phyloP scores from a whole-genome alignment of 2,113 vertebrate genomes.

The Sakesphorus luctuosus region DNA sequence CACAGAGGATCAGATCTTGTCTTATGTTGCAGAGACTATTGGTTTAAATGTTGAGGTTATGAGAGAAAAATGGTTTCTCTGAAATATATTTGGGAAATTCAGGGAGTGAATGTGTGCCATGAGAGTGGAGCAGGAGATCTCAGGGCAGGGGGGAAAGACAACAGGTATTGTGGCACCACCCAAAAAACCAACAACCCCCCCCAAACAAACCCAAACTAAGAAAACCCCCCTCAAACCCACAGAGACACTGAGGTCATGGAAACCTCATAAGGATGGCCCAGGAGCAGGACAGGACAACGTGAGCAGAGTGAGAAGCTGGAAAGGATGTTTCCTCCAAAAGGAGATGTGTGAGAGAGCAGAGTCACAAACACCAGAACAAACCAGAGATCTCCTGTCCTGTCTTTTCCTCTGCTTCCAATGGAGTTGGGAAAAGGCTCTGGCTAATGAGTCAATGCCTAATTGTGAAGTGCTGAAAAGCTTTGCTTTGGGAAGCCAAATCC shows the following conservation, averaged over 20 bases:
- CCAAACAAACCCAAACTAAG: neutral
- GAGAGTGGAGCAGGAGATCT: neutral
- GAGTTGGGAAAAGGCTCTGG: neutral
- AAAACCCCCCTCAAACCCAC: neutral
- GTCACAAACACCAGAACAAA: fast-evolving
- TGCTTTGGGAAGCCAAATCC: neutral
- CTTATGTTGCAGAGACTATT: neutral
- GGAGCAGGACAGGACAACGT: neutral
- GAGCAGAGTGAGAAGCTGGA: neutral
- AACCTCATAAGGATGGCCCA: neutral
- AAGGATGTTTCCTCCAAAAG: neutral
- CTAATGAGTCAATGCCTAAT: neutral
- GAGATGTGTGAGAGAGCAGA: neutral
- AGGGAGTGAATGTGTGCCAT: neutral
- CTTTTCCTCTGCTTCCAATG: neutral
- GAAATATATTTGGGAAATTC: neutral
- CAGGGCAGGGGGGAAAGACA: neutral
- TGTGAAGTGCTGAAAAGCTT: neutral
- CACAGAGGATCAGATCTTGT: neutral
- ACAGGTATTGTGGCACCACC: no score
- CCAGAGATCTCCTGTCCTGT: neutral
- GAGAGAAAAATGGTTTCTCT: conserved; percentile 10
- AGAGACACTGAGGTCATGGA: neutral
- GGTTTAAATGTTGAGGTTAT: neutral
- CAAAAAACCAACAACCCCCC: neutral